Conservation (phyloP, 2,113 vertebrate genomes). For the Fregetta grallaria region DNA sequence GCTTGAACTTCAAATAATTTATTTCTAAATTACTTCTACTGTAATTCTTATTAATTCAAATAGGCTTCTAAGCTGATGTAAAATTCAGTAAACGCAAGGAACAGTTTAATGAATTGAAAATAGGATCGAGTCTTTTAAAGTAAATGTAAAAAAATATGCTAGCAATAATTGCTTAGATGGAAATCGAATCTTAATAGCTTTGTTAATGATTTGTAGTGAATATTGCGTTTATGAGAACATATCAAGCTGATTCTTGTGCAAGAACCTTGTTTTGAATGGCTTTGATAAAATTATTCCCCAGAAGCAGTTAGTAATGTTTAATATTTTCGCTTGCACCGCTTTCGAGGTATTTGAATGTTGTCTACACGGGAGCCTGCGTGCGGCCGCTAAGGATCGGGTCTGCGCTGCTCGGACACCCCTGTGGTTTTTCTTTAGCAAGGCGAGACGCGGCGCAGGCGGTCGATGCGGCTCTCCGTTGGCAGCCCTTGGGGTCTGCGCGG, state of each 20-base stretch:
- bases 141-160: constrained; percentile 77
- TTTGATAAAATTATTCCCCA: constrained; percentile 52
- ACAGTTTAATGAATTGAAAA: constrained; percentile 81
- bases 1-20: constrained; percentile 80
- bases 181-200: constrained; percentile 80
- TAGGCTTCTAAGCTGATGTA: constrained; percentile 77
- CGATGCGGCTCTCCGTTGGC: not conserved
- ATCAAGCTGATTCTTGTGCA: constrained; percentile 52
- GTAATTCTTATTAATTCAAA: constrained; percentile 82
- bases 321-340: not conserved
- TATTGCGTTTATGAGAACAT: constrained; percentile 60
- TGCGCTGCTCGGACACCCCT: rapidly evolving
- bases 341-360: not conserved
- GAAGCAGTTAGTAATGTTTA: not conserved
- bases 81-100: constrained; percentile 75
- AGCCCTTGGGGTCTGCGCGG: not conserved
- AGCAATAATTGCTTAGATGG: constrained; percentile 79
- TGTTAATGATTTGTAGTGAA: constrained; percentile 78
- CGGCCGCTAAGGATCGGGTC: not conserved
- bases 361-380: not conserved
- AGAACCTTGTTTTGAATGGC: constrained; percentile 51
- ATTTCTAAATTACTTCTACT: constrained; percentile 82
- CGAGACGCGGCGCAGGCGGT: not conserved
- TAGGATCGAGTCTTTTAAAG: constrained; percentile 78
- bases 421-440: rapidly evolving